Base-by-base conservation (phyloP, 2,888 invertebrate genomes). In the Gisinianus flammeolus region DNA sequence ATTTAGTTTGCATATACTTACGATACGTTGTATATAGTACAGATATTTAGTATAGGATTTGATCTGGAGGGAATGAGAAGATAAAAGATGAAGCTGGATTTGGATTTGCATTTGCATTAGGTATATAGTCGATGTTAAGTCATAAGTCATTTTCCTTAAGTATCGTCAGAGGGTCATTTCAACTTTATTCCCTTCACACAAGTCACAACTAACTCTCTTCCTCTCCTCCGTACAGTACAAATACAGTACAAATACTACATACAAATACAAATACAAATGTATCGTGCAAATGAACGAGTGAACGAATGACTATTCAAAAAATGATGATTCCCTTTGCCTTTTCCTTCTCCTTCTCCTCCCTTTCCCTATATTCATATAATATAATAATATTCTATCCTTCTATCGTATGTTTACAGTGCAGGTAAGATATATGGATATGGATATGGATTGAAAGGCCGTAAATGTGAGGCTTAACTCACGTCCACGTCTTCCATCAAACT, bases 121-220 rank as follows among this genome's bases (percentile, higher is more conserved):
- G 56, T 58, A 58, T 22, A 58, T 2, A 6, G 22, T 58, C 8
- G n/a, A 24, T 58, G n/a, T 58, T n/a, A 26, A 28, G 24, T 62
- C 62, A 62, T 62, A 62, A 62, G 62, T 62, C 62, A 62, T 62
- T 62, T 62, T 62, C 26, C 28, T 62, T 62, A 62, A 62, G 62
- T 26, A 62, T 28, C 26, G 24, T 28, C 28, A 24, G 26, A 62
- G 62, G 62, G 26, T 62, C 62, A 62, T 62, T 62, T 26, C 62
- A 62, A 62, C 24, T 62, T 26, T 62, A 22, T 8, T 58, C 58
- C n/a, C 10, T 58, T n/a, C n/a, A n/a, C 58, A 24, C n/a, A 22
- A 58, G n/a, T 58, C 58, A 58, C 62, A 26, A 26, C 12, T 62
- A n/a, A n/a, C n/a, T n/a, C n/a, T n/a, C n/a, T n/a, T n/a, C n/a